Percentiles rank a stretch among this genome's conserved stretches.
Evolutionary conservation across 2,888 invertebrate species (phyloP).

Genomic region (Phortica okadai): DNA sequence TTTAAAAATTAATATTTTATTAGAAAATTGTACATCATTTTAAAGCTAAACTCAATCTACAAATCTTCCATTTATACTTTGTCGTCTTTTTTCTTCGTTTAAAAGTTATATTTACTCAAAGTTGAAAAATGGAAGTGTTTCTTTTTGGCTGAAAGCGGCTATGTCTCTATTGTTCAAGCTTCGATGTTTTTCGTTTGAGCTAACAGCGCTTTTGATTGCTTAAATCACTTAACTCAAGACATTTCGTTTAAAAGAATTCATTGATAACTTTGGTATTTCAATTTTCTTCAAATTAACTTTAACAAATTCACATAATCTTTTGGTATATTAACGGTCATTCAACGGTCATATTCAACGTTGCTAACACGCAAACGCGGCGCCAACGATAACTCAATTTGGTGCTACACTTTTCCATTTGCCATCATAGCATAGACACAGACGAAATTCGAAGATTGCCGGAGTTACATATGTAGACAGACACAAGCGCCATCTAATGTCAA

Average conservation of each 20-base stretch:
- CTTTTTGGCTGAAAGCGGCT: too few relatives aligned
- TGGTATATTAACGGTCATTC: not conserved
- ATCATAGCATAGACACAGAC: not conserved
- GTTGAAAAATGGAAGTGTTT: too few relatives aligned
- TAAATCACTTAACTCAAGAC: not conserved
- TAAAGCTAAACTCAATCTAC: too few relatives aligned
- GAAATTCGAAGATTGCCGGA: constrained; percentile 5
- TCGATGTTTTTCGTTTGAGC: too few relatives aligned
- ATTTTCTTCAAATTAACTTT: not conserved
- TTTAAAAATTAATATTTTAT: too few relatives aligned
- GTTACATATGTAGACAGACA: constrained; percentile 55
- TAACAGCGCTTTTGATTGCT: not conserved
- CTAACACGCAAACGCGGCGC: not conserved
- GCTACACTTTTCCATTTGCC: constrained; percentile 8
- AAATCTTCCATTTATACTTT: too few relatives aligned
- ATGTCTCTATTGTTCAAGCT: too few relatives aligned
- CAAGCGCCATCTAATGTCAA: constrained; percentile 61
- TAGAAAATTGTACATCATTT: too few relatives aligned
- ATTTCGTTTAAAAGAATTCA: not conserved
- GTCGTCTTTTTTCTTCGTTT: too few relatives aligned
- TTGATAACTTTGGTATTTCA: not conserved
- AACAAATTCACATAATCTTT: not conserved
- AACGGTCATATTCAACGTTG: not conserved
- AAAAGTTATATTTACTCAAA: too few relatives aligned
- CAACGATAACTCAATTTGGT: constrained; percentile 31